Base-by-base conservation (phyloP, 1,140 invertebrate genomes). In the Sitodiplosis mosellana region DNA sequence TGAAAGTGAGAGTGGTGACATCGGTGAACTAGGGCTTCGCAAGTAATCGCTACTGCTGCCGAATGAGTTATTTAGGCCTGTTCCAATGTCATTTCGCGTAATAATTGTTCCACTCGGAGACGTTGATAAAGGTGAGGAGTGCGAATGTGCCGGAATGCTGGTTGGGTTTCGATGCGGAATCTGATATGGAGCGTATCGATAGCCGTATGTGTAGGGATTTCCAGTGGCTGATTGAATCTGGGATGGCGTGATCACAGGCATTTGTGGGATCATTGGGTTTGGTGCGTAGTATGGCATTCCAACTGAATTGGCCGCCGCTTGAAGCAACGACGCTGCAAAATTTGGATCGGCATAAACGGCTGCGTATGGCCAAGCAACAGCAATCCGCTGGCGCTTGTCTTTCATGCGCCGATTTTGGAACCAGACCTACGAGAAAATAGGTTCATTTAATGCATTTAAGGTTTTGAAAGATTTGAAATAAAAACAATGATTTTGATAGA, bases 391-490 rank as follows among this genome's bases (percentile, higher is more conserved):
- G 0, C 93, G 73, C 57, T 97, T 98, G 68, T 97, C 91, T 61
- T 98, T 98, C 94, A 98, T 98, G 14, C 94, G 73, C 12, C 94
- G 76, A 59, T 98, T 98, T 75, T 98, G 94, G 61, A 98, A 98
- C 94, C 94, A 98, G 2, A 98, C 91, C 88, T 92, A 70, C 1
- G 63, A 68, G 7, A 18, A 41, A 41, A 41, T 18, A 18, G 56
- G 59, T n/a, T 10, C 27, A 27, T 27, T 27, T 27, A 64, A 64
- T 17, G 20, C 17, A 17, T 20, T 36, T 37, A 46, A 34, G 20
- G 12, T 14, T 19, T 7, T 14, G 15, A n/a, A 10, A 12, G 21
- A n/a, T n/a, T n/a, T n/a, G n/a, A n/a, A n/a, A n/a, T n/a, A 12
- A 14, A 1, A 21, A 15, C 8, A 17, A n/a, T n/a, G n/a, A n/a